These are phyloP conservation scores for Champsocephalus gunnari DNA, from an alignment of 2,797 vertebrate species.

Conservation along the genomic window DNA sequence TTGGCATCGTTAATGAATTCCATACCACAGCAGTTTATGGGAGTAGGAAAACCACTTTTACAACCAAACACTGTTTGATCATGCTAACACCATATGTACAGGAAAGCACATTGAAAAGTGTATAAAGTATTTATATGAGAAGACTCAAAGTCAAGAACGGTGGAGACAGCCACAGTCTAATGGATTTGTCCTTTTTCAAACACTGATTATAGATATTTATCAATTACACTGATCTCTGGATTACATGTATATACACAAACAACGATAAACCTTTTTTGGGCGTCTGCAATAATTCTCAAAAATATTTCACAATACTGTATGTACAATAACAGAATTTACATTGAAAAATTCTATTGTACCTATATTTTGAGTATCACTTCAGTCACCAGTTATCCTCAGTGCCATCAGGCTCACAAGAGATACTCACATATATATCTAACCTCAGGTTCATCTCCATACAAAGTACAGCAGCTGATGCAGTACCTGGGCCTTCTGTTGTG, in stretches of 20 bases:
- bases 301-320: constrained; percentile 86
- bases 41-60: constrained; percentile 88
- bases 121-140: constrained; percentile 93
- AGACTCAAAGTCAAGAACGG: constrained; percentile 91
- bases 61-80: constrained; percentile 90
- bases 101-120: constrained; percentile 94
- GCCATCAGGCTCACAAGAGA: constrained; percentile 55
- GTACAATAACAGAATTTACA: constrained; percentile 86
- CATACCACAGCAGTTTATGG: constrained; percentile 94
- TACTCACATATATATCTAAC: constrained; percentile 65
- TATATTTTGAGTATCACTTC: constrained; percentile 76
- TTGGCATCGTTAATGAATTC: constrained; percentile 96
- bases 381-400: constrained; percentile 60
- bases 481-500: constrained; percentile 60
- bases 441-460: constrained; percentile 64
- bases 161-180: constrained; percentile 92
- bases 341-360: constrained; percentile 83
- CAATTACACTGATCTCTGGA: constrained; percentile 89
- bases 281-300: constrained; percentile 84
- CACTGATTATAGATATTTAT: constrained; percentile 96
- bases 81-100: constrained; percentile 99
- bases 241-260: constrained; percentile 92
- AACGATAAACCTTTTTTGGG: constrained; percentile 80
- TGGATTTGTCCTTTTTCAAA: constrained; percentile 94
- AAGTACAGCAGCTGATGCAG: constrained; percentile 69